Conservation (phyloP, 2,113 vertebrate genomes). For the Saccopteryx bilineata region DNA sequence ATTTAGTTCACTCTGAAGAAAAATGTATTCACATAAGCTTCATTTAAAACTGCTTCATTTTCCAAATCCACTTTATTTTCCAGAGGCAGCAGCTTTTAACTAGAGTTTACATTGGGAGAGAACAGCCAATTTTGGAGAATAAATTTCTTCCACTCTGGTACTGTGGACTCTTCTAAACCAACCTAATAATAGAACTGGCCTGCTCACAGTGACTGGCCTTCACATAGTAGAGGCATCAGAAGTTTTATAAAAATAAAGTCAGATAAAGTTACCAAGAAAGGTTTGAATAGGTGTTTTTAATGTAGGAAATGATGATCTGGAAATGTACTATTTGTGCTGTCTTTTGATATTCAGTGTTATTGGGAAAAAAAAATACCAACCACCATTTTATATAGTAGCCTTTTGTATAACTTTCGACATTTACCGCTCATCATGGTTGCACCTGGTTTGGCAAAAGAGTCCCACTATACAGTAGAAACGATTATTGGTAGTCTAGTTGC, state of each 20-base stretch:
- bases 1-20: neutral
- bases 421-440: neutral
- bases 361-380: neutral
- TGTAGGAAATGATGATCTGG: neutral
- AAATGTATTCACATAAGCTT: neutral
- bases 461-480: conserved; percentile 16
- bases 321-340: neutral
- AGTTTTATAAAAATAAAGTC: conserved; percentile 56
- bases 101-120: neutral
- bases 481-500: neutral
- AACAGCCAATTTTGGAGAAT: neutral
- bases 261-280: neutral
- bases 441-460: conserved; percentile 15
- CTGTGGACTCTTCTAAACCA: neutral
- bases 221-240: neutral
- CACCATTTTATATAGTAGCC: neutral
- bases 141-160: neutral
- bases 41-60: conserved; percentile 21
- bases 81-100: conserved; percentile 53
- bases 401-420: conserved; percentile 24
- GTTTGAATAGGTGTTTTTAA: conserved; percentile 39
- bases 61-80: conserved; percentile 40
- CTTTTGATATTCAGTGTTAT: conserved; percentile 60
- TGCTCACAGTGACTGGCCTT: neutral
- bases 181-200: conserved; percentile 56